These are phyloP conservation scores for Hirudinaria manillensis DNA, from an alignment of 2,888 invertebrate species.

Conservation along the genomic window DNA sequence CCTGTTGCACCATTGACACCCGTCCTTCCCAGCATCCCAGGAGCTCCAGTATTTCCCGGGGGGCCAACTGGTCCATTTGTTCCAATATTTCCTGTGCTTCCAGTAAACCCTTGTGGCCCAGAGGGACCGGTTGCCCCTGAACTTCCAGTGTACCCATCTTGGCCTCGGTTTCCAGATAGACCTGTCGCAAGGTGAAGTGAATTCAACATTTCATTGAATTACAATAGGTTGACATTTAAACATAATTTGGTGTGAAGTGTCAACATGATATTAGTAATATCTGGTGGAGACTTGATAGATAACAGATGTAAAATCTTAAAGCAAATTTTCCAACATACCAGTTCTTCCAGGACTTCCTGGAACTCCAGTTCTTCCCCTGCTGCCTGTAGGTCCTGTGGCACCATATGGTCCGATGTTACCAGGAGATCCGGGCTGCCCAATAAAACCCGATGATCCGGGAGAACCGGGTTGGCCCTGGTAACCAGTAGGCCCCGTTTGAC, in stretches of 20 bases:
- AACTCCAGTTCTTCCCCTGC: constrained; percentile 2
- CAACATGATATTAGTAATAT: too few relatives aligned
- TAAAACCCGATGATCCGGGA: neutral
- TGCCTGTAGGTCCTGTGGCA: neutral
- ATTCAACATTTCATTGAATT: neutral
- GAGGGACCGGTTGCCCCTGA: neutral
- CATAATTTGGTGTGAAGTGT: too few relatives aligned
- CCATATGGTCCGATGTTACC: constrained; percentile 12
- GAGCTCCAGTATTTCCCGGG: neutral
- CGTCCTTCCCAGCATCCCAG: neutral
- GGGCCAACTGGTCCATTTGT: neutral
- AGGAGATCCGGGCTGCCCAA: neutral
- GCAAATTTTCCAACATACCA: neutral
- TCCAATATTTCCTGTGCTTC: neutral
- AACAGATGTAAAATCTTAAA: too few relatives aligned
- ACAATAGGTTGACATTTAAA: too few relatives aligned
- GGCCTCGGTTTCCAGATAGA: neutral
- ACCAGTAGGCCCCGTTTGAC: constrained; percentile 8
- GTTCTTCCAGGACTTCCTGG: constrained; percentile 7
- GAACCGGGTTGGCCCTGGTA: neutral
- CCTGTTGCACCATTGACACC: neutral
- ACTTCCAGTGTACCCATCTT: constrained; percentile 1
- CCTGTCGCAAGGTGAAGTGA: neutral
- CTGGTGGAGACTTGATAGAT: too few relatives aligned
- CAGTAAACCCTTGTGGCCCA: constrained; percentile 4